A percentile compares a stretch with the other conserved stretches of the same genome.
phyloP scores from a whole-genome alignment of 2,113 vertebrate genomes.

The Phaethornis superciliosus region DNA sequence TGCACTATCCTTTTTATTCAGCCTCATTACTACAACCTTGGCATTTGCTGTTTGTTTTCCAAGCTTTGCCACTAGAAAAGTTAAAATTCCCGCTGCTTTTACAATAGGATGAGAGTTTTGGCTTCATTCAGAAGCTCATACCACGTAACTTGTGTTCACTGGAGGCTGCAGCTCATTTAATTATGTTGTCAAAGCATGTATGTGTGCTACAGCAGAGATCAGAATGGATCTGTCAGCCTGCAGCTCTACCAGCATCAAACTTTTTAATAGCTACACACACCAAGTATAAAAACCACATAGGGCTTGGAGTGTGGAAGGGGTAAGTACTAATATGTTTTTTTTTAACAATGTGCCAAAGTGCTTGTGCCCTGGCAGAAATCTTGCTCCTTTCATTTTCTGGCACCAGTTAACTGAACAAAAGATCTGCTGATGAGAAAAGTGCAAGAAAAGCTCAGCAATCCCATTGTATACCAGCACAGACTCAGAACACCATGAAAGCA shows the following conservation, averaged over 20 bases:
- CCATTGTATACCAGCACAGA: not conserved
- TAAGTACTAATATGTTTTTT: not conserved
- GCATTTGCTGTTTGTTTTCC: not conserved
- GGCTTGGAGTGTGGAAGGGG: not conserved
- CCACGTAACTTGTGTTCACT: accelerated
- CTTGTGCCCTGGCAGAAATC: not conserved
- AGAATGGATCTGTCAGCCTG: not conserved
- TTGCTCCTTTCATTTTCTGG: not conserved
- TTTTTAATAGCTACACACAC: not conserved
- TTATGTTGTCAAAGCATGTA: not conserved
- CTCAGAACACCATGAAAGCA: not conserved
- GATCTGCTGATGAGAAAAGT: not conserved
- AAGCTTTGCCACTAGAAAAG: not conserved
- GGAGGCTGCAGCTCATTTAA: not conserved
- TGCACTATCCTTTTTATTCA: not conserved
- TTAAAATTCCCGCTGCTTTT: not conserved
- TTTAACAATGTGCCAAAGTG: not conserved
- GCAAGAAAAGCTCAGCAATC: not conserved
- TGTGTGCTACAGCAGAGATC: not conserved
- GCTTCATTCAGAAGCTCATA: not conserved
- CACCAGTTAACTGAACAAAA: not conserved
- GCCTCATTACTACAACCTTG: not conserved
- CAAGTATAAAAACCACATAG: not conserved
- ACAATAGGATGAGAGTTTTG: not conserved
- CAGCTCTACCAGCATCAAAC: not conserved